Evolutionary conservation across 2,797 vertebrate species (phyloP), one percentile per base, ranked within the genome.

Genomic region (Rhinella marina): DNA sequence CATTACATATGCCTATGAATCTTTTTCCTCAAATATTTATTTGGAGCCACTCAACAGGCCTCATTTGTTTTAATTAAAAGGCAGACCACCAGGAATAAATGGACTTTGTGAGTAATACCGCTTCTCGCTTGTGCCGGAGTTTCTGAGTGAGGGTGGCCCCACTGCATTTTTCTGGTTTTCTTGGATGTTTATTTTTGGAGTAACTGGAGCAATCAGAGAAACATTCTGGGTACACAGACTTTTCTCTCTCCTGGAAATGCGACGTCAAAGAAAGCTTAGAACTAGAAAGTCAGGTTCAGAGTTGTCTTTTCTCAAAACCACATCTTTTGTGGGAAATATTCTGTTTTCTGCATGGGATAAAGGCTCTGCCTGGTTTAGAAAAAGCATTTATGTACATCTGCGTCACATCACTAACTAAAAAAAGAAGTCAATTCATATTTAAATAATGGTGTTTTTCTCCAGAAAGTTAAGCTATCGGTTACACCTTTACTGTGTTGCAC

Each of bases 1-100:
- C 84, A 56, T 81, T 70, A 94, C 93, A 92, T 95, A 93, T 92
- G 92, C 90, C 90, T 90, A 90, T 92, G 91, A 92, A 90, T 92
- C 90, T 91, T 92, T 94, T 91, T 90, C 79, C 90, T 93, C 90
- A 93, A 90, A 82, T 92, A 93, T 93, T 94, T 94, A 94, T 93
- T 93, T 93, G 92, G 77, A 92, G 92, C 92, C 91, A 92, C 91
- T 89, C 91, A 93, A 91, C 92, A 92, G 90, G 91, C 89, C 90
- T 90, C 59, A 56, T 92, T 93, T 94, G 93, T 95, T 95, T 95
- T 92, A 90, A 95, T 94, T 95, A 93, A 94, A 93, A 93, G 90
- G 93, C 92, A 93, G 96, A 96, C 96, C 96, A 96, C 95, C 94
- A 90, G 93, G 95, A 91, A 91, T 92, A 93, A 91, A 92, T 93